phyloP scores from a whole-genome alignment of 2,113 vertebrate species.

The Eleginops maclovinus region DNA sequence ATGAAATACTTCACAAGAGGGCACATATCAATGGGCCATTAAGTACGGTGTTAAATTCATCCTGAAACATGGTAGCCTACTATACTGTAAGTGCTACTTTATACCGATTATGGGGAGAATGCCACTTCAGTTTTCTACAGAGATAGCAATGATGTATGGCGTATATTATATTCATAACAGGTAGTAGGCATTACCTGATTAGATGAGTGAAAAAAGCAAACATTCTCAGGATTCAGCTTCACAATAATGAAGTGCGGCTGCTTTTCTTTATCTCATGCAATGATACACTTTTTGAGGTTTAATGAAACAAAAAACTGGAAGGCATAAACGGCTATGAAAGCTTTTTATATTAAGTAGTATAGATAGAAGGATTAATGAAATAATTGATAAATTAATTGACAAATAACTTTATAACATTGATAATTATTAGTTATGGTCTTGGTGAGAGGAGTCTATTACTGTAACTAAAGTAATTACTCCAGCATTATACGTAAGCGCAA shows the following conservation, averaged over 20 bases:
- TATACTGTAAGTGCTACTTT: conserved; percentile 49
- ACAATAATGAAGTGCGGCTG: neutral
- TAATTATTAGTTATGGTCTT: neutral
- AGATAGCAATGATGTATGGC: conserved; percentile 2
- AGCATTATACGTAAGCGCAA: neutral
- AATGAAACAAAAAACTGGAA: neutral
- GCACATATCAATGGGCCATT: conserved; percentile 74
- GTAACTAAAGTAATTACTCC: neutral
- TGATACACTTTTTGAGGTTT: neutral
- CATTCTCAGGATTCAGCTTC: neutral
- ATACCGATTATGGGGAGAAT: conserved; percentile 26
- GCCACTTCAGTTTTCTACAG: conserved; percentile 24
- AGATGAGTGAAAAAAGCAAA: conserved; percentile 1
- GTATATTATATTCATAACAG: neutral
- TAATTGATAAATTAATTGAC: neutral
- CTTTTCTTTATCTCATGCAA: neutral
- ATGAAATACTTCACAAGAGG: conserved; percentile 70
- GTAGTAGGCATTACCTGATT: neutral
- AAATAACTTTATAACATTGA: neutral
- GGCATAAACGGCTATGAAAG: neutral
- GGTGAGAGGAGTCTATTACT: neutral
- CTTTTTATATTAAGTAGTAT: neutral
- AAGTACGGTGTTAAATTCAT: conserved; percentile 70
- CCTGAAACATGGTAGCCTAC: conserved; percentile 52
- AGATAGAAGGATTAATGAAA: neutral